phyloP scores from a whole-genome alignment of 23 tunicate genomes.

The Diplosoma virens region DNA sequence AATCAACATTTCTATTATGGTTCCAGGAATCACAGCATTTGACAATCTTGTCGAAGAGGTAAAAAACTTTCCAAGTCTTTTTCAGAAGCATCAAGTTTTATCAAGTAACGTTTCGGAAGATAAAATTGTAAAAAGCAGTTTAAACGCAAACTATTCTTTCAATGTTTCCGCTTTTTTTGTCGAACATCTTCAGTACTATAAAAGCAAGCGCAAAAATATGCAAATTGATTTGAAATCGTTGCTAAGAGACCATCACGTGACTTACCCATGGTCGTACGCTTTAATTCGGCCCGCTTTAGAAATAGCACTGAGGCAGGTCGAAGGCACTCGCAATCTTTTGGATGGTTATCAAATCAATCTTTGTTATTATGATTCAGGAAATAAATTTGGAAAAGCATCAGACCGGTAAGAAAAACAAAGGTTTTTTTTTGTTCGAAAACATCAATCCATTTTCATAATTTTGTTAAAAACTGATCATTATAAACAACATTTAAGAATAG shows the following conservation, averaged over 20 bases:
- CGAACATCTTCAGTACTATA: too few species aligned
- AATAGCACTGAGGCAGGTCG: constrained; percentile 45
- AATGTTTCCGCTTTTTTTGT: too few species aligned
- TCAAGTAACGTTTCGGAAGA: too few species aligned
- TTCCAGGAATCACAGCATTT: constrained; percentile 46
- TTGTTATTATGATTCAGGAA: constrained; percentile 56
- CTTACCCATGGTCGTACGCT: constrained; percentile 80
- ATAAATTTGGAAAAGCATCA: constrained; percentile 48
- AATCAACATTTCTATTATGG: constrained; percentile 68
- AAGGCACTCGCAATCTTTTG: constrained; percentile 12
- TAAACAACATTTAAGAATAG: too few species aligned
- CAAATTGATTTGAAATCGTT: not conserved
- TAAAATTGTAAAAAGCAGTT: too few species aligned
- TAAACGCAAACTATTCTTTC: too few species aligned
- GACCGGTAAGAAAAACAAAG: constrained; percentile 52
- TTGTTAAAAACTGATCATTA: too few species aligned
- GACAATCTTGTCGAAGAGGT: not conserved
- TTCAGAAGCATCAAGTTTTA: too few species aligned
- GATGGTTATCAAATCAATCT: constrained; percentile 42
- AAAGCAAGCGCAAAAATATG: too few species aligned
- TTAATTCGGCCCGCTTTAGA: constrained; percentile 73
- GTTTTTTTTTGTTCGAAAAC: too few species aligned
- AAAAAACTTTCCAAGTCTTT: not conserved
- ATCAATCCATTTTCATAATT: too few species aligned
- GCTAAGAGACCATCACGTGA: not conserved